Evolutionary conservation across 2,113 vertebrate species (phyloP), one percentile per base, ranked within the genome.

Genomic region (Paramormyrops kingsleyae): DNA sequence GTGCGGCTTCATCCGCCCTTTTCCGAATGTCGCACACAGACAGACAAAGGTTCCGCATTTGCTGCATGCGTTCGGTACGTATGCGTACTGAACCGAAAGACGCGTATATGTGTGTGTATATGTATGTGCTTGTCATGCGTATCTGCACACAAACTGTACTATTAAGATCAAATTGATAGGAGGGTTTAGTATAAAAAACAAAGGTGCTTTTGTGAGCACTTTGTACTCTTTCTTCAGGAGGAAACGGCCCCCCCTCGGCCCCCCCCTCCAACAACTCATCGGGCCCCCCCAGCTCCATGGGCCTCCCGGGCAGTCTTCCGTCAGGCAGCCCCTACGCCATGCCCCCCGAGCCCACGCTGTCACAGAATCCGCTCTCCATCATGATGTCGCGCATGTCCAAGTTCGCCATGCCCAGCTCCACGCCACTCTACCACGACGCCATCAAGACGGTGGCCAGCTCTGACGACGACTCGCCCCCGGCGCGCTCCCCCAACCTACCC

Each of bases 311-410:
- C 94, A 97, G 96, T 93, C 97, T 98, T 94, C 97, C 97, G 90
- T 97, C 98, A 92, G 97, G 98, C 92, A 98, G 97, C 92, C 98
- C 98, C n/a, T 99, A 99, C 91, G 97, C 97, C 92, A 97, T 99
- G 95, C 98, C 98, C 88, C 97, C 98, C 39, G 98, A 99, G 96
- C 98, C 98, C 5, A 99, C 98, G 91, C 96, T 99, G 39, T 99
- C 98, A 91, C 98, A 99, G 95, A 99, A 99, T 92, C 99, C 99
- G 10, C 97, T 99, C 59, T 99, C 99, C 85, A 99, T 99, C 91
- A 99, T 99, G 98, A 99, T 99, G 99, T 99, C 99, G 90, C 97
- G 98, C 91, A 99, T 99, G 99, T 99, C 99, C 92, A 99, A 99
- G 95, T 99, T 99, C 93, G 98, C 99, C 87, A 99, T 99, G 99